A percentile compares a stretch with the other conserved stretches of the same genome.
phyloP scores from a whole-genome alignment of 1,140 invertebrate genomes.

The Aphaenogaster floridana region DNA sequence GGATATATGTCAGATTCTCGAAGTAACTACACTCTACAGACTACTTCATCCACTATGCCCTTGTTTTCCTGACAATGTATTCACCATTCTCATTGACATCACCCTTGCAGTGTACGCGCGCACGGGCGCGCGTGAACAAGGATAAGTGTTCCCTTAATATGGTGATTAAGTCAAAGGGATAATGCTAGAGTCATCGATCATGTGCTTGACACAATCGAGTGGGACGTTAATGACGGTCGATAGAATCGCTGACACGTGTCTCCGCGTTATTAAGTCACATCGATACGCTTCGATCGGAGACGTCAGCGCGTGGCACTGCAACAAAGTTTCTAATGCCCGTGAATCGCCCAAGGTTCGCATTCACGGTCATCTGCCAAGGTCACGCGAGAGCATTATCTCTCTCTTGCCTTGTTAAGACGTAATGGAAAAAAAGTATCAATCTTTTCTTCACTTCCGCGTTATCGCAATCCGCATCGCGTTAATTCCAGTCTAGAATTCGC shows the following conservation, averaged over 20 bases:
- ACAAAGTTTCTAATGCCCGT: conserved; percentile 15
- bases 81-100: neutral
- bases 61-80: conserved; percentile 20
- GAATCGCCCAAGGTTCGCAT: conserved; percentile 30
- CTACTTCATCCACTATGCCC: conserved; percentile 8
- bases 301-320: neutral
- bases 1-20: neutral
- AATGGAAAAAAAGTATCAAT: neutral
- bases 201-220: conserved; percentile 43
- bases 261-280: conserved; percentile 28
- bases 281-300: conserved; percentile 13
- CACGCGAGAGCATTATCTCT: conserved; percentile 14
- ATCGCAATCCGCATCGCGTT: neutral
- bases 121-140: conserved; percentile 1
- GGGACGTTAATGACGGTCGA: conserved; percentile 66
- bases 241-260: conserved; percentile 55
- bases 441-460: neutral
- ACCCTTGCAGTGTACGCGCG: neutral
- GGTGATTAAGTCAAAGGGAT: conserved; percentile 69
- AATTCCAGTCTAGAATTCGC: neutral
- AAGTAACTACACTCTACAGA: neutral
- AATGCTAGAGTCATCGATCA: conserved; percentile 64
- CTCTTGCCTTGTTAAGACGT: neutral
- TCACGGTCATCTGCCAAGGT: conserved; percentile 24
- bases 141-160: conserved; percentile 62